These are phyloP conservation scores for Colletes gigas DNA, from an alignment of 1,140 invertebrate species.

Conservation along the genomic window DNA sequence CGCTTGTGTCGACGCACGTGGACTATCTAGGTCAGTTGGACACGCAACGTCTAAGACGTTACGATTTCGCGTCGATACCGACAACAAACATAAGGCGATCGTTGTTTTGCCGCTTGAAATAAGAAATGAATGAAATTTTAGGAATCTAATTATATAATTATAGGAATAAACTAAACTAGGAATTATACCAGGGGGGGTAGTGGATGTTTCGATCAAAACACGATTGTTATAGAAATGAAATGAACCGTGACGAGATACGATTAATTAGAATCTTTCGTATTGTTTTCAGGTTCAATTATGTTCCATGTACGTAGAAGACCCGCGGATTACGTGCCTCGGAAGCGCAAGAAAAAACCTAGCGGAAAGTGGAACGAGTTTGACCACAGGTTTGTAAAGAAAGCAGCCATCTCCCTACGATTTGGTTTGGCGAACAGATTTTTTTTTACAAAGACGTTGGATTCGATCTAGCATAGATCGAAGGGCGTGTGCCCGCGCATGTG, in stretches of 20 bases:
- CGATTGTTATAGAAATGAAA: too few species aligned
- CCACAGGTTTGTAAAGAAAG: constrained; percentile 67
- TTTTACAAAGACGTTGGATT: too few species aligned
- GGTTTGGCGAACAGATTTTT: too few species aligned
- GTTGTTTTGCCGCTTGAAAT: not conserved
- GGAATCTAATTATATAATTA: too few species aligned
- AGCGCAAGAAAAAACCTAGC: constrained; percentile 94
- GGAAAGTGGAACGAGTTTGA: constrained; percentile 81
- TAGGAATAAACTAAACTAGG: too few species aligned
- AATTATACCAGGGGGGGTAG: too few species aligned
- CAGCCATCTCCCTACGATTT: too few species aligned
- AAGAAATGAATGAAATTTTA: too few species aligned
- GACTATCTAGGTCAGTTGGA: constrained; percentile 23
- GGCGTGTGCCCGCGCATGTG: too few species aligned
- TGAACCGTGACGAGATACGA: not conserved
- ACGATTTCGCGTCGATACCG: not conserved
- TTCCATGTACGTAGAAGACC: constrained; percentile 95
- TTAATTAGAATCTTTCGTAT: not conserved
- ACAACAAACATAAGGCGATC: not conserved
- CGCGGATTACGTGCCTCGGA: constrained; percentile 92
- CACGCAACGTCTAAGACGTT: not conserved
- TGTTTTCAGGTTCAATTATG: constrained; percentile 91
- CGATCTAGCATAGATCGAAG: too few species aligned
- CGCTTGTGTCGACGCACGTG: not conserved
- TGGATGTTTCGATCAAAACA: too few species aligned